Conservation (phyloP, 2,797 vertebrate species). For the Aldrovandia affinis region DNA sequence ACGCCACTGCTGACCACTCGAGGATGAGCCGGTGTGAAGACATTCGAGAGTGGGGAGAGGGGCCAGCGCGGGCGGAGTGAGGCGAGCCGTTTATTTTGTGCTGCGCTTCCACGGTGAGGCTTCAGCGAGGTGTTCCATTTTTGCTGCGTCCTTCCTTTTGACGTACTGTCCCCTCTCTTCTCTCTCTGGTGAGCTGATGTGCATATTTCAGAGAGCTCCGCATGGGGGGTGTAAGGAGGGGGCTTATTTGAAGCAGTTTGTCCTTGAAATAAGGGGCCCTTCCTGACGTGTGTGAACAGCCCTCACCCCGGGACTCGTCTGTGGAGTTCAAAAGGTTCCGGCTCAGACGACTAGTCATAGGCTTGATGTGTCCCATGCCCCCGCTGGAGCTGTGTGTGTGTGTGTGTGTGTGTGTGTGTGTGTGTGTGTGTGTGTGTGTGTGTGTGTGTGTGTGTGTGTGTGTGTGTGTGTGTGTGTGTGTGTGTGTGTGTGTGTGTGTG, state of each 20-base stretch:
- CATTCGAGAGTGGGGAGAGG: too few relatives aligned
- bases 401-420: constrained; percentile 13
- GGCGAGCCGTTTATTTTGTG: neutral
- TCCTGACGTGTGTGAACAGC: neutral
- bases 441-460: neutral
- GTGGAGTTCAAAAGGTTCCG: neutral
- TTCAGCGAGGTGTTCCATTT: neutral
- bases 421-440: constrained; percentile 12
- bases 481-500: constrained; percentile 19
- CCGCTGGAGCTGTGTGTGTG: constrained; percentile 39
- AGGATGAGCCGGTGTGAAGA: too few relatives aligned
- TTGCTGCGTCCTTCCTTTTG: neutral
- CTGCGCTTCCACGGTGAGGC: neutral
- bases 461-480: constrained; percentile 12
- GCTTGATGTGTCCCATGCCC: constrained; percentile 30
- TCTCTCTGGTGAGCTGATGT: neutral
- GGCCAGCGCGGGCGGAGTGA: too few relatives aligned
- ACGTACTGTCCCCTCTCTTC: neutral
- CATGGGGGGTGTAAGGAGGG: neutral
- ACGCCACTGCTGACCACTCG: too few relatives aligned
- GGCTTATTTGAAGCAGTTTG: neutral
- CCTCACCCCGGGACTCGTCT: neutral
- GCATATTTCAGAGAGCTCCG: neutral
- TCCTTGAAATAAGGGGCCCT: neutral
- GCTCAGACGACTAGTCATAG: neutral